Base-by-base conservation (phyloP, 1,140 invertebrate genomes). In the Cyclina sinensis region DNA sequence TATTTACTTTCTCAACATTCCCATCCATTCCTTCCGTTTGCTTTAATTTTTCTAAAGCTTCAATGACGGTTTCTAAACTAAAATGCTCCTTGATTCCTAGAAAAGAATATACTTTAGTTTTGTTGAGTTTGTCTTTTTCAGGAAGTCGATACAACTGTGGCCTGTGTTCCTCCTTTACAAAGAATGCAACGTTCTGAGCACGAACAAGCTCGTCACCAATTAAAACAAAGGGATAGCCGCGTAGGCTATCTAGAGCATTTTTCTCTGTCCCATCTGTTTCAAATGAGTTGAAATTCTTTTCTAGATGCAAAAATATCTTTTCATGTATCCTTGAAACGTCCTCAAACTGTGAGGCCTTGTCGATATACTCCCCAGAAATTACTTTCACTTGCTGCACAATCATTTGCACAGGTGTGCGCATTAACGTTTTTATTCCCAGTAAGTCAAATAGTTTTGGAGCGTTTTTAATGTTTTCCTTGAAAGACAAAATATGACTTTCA, bases 1-100 rank as follows among this genome's bases (percentile, higher is more conserved):
- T 30, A 59, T 76, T 70, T 4, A 82, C 16, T 48, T 27, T 62
- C 7, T 62, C 54, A 57, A 88, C 43, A 78, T 88, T 59, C 30
- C 21, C 59, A 37, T 12, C 35, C 35, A 37, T 24, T 46, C 27
- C 27, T 27, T 24, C 27, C 5, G 27, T 27, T 14, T 35, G n/a
- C 21, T 24, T 18, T 14, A 87, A 24, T 51, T 43, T 54, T n/a
- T 18, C 16, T n/a, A 90, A 51, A 9, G 74, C 46, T 37, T 90
- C 76, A 35, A 48, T 37, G 18, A 73, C 43, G 18, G 7, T 7
- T 12, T 27, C 32, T n/a, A 62, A 1, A 43, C 46, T 59, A 39
- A 91, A 91, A 51, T 76, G 48, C 4, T 83, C 35, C 27, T 51
- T 12, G 2, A 83, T 24, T 16, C 80, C 80, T 0, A 83, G 35